Evolutionary conservation across 2,888 invertebrate species (phyloP), one percentile per base, ranked within the genome.

Genomic region (Drosophila kanekoi): DNA sequence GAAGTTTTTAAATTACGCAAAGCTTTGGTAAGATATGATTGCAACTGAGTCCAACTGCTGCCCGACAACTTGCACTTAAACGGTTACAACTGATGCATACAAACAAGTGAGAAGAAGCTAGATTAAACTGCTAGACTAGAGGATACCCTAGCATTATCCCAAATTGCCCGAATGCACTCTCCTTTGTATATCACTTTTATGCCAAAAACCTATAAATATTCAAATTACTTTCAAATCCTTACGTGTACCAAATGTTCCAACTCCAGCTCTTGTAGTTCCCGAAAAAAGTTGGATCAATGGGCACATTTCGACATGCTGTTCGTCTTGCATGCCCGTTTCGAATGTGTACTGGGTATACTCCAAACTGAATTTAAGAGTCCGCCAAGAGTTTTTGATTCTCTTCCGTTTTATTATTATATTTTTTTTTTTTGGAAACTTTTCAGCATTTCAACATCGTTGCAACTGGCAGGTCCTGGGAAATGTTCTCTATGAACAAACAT

Each of bases 401-500:
- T 61, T 51, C 65, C 45, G 40, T 14, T 10, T 40, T 40, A 8
- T 14, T 38, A 3, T 43, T 28, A 0, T 2, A 0, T 28, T 28
- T 54, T 57, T 35, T 43, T 49, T 62, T 56, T 70, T 28, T 32
- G 23, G 23, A 45, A 77, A 76, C 43, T 66, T 75, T 71, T 68
- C 18, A 60, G 41, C 59, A 37, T 58, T 47, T 66, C 62, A 73
- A 69, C 60, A 48, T 63, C 62, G 51, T 56, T 72, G 57, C 79
- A 77, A 71, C 71, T 74, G 69, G 68, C 73, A 59, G 60, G 53
- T 64, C 44, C 65, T 43, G 33, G 57, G 62, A 63, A 66, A 60
- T 70, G 44, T 61, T 54, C 63, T 53, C 60, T 66, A 61, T 69
- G 73, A 71, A 73, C 74, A 79, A 70, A 86, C 83, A 80, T 84